Evolutionary conservation across 2,113 vertebrate genomes (phyloP).

Genomic region (mouse (Mus musculus)): GRCm39 chr9:75960501-75961000

Average conservation of each 20-base stretch:
- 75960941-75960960: neutral
- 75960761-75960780: neutral
- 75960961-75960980: neutral
- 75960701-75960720: neutral
- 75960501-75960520: neutral
- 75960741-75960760: neutral
- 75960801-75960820: neutral
- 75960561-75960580: neutral
- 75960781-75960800: neutral
- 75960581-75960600: neutral
- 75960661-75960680: neutral
- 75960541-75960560: neutral
- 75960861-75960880: neutral
- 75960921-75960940: neutral
- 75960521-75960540: neutral
- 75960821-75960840: neutral
- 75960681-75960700: neutral
- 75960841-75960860: neutral
- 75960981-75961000: neutral
- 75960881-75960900: neutral
- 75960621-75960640: neutral
- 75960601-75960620: neutral
- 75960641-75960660: neutral
- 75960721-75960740: neutral
- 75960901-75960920: neutral